Evolutionary conservation across 2,113 vertebrate species (phyloP), one percentile per base, ranked within the genome.

Genomic region (Colossoma macropomum): DNA sequence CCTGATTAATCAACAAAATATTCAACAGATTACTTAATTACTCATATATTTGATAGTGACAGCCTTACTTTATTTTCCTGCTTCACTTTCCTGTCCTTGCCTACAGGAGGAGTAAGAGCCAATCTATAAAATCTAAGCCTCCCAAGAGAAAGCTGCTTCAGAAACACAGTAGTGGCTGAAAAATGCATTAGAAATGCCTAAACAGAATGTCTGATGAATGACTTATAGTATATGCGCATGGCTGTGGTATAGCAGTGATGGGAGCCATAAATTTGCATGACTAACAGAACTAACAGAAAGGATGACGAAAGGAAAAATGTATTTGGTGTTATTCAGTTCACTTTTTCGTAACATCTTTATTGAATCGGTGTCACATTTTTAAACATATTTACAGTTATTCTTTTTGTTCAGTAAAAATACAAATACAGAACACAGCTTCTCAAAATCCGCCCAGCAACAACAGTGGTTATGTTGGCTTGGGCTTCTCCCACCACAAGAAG

Each of bases 311-410:
- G 17, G 41, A 56, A 38, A 75, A 70, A 50, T n/a, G n/a, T 4
- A 30, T 34, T 88, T 38, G 15, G 63, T 77, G 76, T 85, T 52
- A 71, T 82, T 80, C 54, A 50, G 32, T 80, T 87, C 83, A 87
- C 77, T 94, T 93, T 83, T 93, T 93, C 88, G 90, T 92, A 92
- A 93, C 93, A 91, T 92, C 92, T 95, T 95, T 94, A 94, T 93
- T 95, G 92, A 93, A 92, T 93, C 87, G 91, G 89, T 93, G 87
- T 92, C 89, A 89, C 87, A 77, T 87, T 92, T 38, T 94, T 92
- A 93, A 93, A 94, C 92, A 92, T 95, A 95, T 95, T 93, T 95
- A 95, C 94, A 95, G 84, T 84, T 87, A 84, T 79, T 72, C 78
- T 89, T 65, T 91, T 87, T 84, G 87, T 89, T 91, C 91, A 90